These are phyloP conservation scores for Eledona agricola DNA, from an alignment of 2,888 invertebrate genomes.

Conservation along the genomic window DNA sequence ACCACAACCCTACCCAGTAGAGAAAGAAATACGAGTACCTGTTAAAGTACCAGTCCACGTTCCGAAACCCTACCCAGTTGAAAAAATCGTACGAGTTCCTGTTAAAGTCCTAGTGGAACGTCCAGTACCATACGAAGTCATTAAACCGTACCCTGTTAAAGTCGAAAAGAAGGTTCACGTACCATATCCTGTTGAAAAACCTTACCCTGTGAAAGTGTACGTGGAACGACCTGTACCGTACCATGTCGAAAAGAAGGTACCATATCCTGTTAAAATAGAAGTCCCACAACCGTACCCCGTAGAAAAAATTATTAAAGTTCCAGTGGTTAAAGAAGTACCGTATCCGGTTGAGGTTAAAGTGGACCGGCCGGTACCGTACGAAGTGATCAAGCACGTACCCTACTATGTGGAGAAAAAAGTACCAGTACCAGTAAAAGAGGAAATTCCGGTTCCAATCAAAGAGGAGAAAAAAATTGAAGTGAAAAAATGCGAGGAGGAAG, in stretches of 20 bases:
- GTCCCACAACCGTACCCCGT: slow-evolving; percentile 70
- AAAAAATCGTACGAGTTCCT: slow-evolving; percentile 73
- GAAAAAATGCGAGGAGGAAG: slow-evolving; percentile 35
- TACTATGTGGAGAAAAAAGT: slow-evolving; percentile 68
- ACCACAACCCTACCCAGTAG: slow-evolving; percentile 74
- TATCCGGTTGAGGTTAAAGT: slow-evolving; percentile 77
- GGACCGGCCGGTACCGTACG: slow-evolving; percentile 74
- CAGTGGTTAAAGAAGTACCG: slow-evolving; percentile 74
- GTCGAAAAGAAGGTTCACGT: slow-evolving; percentile 77
- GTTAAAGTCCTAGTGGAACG: slow-evolving; percentile 72
- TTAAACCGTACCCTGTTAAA: slow-evolving; percentile 71
- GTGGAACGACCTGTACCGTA: slow-evolving; percentile 73
- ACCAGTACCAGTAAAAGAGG: slow-evolving; percentile 69
- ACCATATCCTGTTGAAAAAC: slow-evolving; percentile 62
- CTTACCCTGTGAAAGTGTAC: slow-evolving; percentile 73
- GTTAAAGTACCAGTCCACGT: slow-evolving; percentile 74
- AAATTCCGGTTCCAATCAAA: slow-evolving; percentile 70
- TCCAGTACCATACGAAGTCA: slow-evolving; percentile 71
- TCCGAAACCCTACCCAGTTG: slow-evolving; percentile 77
- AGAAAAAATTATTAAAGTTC: slow-evolving; percentile 71
- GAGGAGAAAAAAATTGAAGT: slow-evolving; percentile 39
- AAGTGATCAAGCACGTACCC: slow-evolving; percentile 70
- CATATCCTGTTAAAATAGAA: slow-evolving; percentile 74
- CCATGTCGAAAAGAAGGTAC: slow-evolving; percentile 77
- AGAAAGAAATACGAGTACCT: slow-evolving; percentile 70